phyloP scores from a whole-genome alignment of 2,797 vertebrate genomes.

The Notolabrus celidotus region DNA sequence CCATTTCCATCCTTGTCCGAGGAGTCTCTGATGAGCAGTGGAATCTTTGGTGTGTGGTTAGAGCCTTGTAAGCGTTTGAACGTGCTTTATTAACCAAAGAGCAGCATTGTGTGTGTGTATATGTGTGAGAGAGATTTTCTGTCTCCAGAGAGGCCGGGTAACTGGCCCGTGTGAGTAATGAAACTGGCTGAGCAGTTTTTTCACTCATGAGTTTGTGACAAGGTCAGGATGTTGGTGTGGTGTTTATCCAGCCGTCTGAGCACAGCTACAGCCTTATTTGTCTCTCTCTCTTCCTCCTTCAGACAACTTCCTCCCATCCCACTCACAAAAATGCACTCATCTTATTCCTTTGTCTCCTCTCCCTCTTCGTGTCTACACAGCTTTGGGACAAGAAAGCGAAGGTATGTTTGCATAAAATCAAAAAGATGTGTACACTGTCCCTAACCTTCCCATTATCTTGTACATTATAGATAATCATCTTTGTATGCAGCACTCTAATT shows the following conservation, averaged over 20 bases:
- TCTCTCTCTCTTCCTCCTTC: slow-evolving; percentile 29
- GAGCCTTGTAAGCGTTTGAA: slow-evolving; percentile 29
- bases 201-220: slow-evolving; percentile 54
- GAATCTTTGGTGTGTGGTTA: slow-evolving; percentile 39
- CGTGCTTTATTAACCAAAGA: slow-evolving; percentile 42
- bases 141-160: slow-evolving; percentile 23
- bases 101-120: slow-evolving; percentile 18
- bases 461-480: slow-evolving; percentile 46
- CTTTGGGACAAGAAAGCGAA: slow-evolving; percentile 14
- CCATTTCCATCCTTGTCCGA: slow-evolving; percentile 63
- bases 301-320: background rate
- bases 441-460: slow-evolving; percentile 13
- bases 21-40: slow-evolving; percentile 52
- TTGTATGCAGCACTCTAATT: slow-evolving; percentile 49
- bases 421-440: slow-evolving; percentile 14
- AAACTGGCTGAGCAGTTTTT: slow-evolving; percentile 49
- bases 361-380: slow-evolving; percentile 8
- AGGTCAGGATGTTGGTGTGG: slow-evolving; percentile 60
- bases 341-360: slow-evolving; percentile 3
- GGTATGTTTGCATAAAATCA: slow-evolving; percentile 29
- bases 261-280: slow-evolving; percentile 18
- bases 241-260: slow-evolving; percentile 37
- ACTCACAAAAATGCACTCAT: slow-evolving; percentile 4
- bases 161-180: slow-evolving; percentile 47
- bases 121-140: slow-evolving; percentile 9